Percentiles rank a stretch among this genome's conserved stretches.
These are phyloP conservation scores for Idaea dimidiata DNA, from an alignment of 2,888 invertebrate species.

Conservation along the genomic window DNA sequence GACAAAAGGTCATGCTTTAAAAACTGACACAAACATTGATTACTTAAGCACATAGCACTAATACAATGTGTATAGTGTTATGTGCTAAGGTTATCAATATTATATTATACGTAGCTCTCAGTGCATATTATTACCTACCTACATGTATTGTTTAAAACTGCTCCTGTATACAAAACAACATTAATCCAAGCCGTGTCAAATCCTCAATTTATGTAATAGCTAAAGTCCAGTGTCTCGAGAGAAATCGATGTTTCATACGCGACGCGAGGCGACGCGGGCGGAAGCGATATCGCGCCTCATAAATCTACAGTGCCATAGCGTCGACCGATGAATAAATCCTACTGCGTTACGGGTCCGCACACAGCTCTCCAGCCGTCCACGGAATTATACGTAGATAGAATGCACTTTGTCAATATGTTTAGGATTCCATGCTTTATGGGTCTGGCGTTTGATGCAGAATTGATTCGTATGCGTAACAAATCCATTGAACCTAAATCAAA, in stretches of 20 bases:
- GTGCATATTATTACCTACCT: too few species aligned
- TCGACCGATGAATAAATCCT: conserved; percentile 47
- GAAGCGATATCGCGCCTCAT: conserved; percentile 46
- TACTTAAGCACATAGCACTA: too few species aligned
- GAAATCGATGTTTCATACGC: conserved; percentile 38
- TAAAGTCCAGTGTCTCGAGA: conserved; percentile 25
- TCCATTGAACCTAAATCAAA: not conserved
- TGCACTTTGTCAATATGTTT: conserved; percentile 1
- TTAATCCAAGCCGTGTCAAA: not conserved
- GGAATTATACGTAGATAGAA: not conserved
- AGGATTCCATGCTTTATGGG: not conserved
- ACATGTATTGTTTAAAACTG: not conserved
- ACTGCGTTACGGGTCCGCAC: conserved; percentile 21
- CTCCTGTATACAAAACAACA: not conserved
- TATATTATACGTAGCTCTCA: too few species aligned
- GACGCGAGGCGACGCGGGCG: conserved; percentile 25
- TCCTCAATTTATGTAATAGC: not conserved
- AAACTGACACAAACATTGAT: too few species aligned
- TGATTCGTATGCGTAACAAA: not conserved
- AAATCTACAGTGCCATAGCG: conserved; percentile 36
- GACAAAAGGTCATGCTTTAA: too few species aligned
- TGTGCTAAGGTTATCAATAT: too few species aligned
- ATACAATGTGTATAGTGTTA: too few species aligned
- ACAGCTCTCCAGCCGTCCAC: not conserved
- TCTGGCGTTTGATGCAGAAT: conserved; percentile 4